Conservation (phyloP, 2,113 vertebrate genomes). For the Onychostoma macrolepis region DNA sequence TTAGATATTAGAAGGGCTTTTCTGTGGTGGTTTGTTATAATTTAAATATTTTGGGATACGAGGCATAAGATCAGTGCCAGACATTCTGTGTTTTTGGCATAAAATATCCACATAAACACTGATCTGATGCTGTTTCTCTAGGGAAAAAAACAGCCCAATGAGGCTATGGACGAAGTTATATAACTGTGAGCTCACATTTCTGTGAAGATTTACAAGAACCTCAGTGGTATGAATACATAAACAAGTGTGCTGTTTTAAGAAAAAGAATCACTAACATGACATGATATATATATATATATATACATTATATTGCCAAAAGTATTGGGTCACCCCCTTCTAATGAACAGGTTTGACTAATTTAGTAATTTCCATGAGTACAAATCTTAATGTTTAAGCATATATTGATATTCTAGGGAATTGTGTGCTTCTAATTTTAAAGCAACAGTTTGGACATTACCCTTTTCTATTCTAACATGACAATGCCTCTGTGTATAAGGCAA, state of each 20-base stretch:
- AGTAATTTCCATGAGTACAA: too few relatives aligned
- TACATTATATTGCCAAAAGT: too few relatives aligned
- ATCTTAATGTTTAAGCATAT: too few relatives aligned
- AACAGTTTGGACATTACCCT: too few relatives aligned
- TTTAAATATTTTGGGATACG: neutral
- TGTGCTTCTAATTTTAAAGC: too few relatives aligned
- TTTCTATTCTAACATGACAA: too few relatives aligned
- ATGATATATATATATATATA: neutral
- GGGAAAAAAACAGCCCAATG: neutral
- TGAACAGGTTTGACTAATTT: too few relatives aligned
- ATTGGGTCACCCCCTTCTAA: too few relatives aligned
- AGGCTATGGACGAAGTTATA: neutral
- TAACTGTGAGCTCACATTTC: neutral
- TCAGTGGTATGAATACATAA: conserved; percentile 10
- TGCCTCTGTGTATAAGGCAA: too few relatives aligned
- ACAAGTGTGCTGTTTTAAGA: neutral
- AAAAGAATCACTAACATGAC: neutral
- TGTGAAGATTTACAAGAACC: conserved; percentile 9
- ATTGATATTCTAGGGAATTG: too few relatives aligned
- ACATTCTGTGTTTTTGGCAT: neutral
- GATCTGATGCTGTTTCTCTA: conserved; percentile 37
- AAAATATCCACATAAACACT: neutral
- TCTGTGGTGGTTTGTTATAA: neutral
- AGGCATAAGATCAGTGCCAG: neutral
- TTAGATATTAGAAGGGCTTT: neutral